Evolutionary conservation across 37 sponge, comb jelly and placozoan genomes (phyloP), one percentile per base, ranked within the genome.

Genomic region (Diacarnus erythraeanus): DNA sequence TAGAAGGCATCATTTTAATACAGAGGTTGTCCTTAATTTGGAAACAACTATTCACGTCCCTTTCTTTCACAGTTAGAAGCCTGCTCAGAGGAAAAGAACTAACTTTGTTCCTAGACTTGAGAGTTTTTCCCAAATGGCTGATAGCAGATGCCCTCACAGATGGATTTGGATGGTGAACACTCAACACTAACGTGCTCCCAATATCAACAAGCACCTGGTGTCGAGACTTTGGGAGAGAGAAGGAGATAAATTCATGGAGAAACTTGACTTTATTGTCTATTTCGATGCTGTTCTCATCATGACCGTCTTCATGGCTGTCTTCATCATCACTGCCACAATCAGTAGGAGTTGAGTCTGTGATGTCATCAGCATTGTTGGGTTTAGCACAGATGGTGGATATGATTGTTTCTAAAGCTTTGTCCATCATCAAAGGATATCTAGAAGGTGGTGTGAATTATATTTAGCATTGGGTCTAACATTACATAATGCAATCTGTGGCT

Each of bases 81-180:
- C n/a, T n/a, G n/a, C n/a, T n/a, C n/a, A n/a, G n/a, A n/a, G n/a
- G n/a, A n/a, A n/a, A n/a, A n/a, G n/a, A n/a, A n/a, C n/a, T n/a
- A n/a, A n/a, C n/a, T 59, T 59, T 42, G 44, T 27, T 42, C 42
- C 0, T 39, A 4, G 78, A n/a, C 43, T 44, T 33, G 36, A 87
- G 71, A 51, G 43, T 33, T 33, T 80, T 34, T 33, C 59, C 73
- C 44, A 93, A 79, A 4, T 86, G 80, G 0, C 29, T 40, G 5
- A 90, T 80, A 39, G 94, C 94, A 23, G 66, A 38, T 65, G 73
- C 69, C 47, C 94, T 79, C 71, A 93, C 64, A n/a, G 86, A n/a
- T 0, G 82, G 83, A 36, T 90, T 78, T 33, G 79, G 87, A 29
- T 93, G 94, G 60, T 90, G 83, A 0, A 93, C 47, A 25, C 83